Evolutionary conservation across 2,888 invertebrate species (phyloP).

Genomic region (Cheilosia grossa): DNA sequence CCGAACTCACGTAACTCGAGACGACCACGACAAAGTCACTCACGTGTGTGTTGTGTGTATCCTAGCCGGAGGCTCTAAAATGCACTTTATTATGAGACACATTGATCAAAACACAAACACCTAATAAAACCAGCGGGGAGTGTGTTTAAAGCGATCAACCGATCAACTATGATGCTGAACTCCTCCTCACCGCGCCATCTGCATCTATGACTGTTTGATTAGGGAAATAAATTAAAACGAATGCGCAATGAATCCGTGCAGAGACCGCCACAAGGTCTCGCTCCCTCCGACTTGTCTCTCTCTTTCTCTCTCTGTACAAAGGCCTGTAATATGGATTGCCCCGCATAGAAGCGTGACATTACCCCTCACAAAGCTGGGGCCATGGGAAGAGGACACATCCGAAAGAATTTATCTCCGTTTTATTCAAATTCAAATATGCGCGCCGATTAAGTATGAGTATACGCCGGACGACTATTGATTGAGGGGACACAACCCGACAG

Average conservation of each 20-base stretch:
- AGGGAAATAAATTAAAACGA: constrained; percentile 65
- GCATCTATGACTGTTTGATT: constrained; percentile 1
- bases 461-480: constrained; percentile 55
- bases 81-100: constrained; percentile 67
- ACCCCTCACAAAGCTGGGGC: constrained; percentile 36
- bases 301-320: constrained; percentile 48
- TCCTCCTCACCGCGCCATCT: background rate
- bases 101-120: constrained; percentile 75
- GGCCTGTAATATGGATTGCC: constrained; percentile 64
- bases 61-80: constrained; percentile 37
- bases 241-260: constrained; percentile 64
- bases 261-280: constrained; percentile 69
- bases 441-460: constrained; percentile 23
- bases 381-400: constrained; percentile 48
- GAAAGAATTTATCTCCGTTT: constrained; percentile 62
- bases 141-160: constrained; percentile 70
- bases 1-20: constrained; percentile 61
- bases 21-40: constrained; percentile 44
- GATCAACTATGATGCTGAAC: constrained; percentile 56
- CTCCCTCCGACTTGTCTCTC: constrained; percentile 64
- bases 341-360: constrained; percentile 72
- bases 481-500: constrained; percentile 56
- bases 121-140: constrained; percentile 73
- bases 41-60: constrained; percentile 23
- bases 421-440: constrained; percentile 64